phyloP scores from a whole-genome alignment of 2,888 invertebrate genomes.

The Esperia sulphurella region DNA sequence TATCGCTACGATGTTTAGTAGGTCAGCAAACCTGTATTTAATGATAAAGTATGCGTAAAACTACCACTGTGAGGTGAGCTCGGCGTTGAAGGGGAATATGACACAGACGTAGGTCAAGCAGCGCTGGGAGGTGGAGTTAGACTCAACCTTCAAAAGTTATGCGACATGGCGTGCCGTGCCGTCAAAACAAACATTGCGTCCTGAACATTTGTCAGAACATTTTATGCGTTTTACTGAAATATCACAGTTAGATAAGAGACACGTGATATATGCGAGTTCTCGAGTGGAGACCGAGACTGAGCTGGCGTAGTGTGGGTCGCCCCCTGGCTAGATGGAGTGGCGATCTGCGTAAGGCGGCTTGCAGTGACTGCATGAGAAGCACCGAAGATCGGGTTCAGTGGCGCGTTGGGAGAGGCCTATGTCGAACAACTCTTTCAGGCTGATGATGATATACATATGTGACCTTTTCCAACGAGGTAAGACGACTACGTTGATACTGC shows the following conservation, averaged over 20 bases:
- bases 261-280: too few species aligned
- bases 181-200: slow-evolving; percentile 12
- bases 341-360: too few species aligned
- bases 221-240: background rate
- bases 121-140: slow-evolving; percentile 6
- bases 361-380: too few species aligned
- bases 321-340: too few species aligned
- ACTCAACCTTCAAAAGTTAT: slow-evolving; percentile 9
- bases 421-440: too few species aligned
- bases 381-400: too few species aligned
- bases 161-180: slow-evolving; percentile 7
- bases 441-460: too few species aligned
- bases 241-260: slow-evolving; percentile 2
- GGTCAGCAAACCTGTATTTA: slow-evolving; percentile 51
- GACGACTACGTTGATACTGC: too few species aligned
- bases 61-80: slow-evolving; percentile 19
- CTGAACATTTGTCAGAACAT: background rate
- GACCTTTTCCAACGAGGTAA: too few species aligned
- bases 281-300: too few species aligned
- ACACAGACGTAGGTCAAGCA: slow-evolving; percentile 16
- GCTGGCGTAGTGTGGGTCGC: too few species aligned
- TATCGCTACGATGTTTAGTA: slow-evolving; percentile 31
- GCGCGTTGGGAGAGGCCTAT: too few species aligned
- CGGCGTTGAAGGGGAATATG: slow-evolving; percentile 2
- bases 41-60: slow-evolving; percentile 30